Evolutionary conservation across 2,113 vertebrate genomes (phyloP).

Genomic region (Bambusicola thoracicus): DNA sequence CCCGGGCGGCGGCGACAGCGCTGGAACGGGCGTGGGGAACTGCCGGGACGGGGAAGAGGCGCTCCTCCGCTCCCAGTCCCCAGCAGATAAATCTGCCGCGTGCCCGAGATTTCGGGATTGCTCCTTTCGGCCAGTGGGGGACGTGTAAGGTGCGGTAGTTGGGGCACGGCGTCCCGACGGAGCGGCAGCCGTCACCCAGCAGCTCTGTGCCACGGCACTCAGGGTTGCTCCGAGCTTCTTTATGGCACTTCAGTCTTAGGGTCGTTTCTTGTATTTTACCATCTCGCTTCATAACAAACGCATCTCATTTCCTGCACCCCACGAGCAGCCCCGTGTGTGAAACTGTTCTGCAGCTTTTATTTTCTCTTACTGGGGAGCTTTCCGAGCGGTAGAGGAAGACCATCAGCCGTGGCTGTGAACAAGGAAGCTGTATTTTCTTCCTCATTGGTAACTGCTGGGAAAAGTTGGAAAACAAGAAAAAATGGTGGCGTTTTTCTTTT

Average conservation of each 20-base stretch:
- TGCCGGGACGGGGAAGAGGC: neutral
- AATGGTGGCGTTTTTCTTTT: neutral
- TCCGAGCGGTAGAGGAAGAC: neutral
- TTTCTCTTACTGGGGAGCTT: neutral
- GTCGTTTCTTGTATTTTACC: neutral
- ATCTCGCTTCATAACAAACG: neutral
- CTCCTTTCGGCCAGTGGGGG: neutral
- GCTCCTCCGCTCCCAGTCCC: neutral
- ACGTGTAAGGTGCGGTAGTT: neutral
- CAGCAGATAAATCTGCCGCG: neutral
- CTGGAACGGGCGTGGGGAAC: neutral
- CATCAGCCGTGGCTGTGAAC: accelerated
- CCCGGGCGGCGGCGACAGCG: no score
- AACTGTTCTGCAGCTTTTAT: neutral
- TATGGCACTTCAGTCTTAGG: neutral
- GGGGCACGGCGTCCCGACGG: neutral
- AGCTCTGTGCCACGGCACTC: neutral
- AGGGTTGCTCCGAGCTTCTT: neutral
- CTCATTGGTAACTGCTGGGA: neutral
- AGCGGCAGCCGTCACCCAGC: neutral
- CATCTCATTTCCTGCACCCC: neutral
- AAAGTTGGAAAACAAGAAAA: neutral
- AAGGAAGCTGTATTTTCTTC: accelerated
- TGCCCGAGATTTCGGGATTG: neutral
- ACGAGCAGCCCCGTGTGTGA: neutral